phyloP scores from a whole-genome alignment of 2,888 invertebrate species.

The Copidosoma aretas region DNA sequence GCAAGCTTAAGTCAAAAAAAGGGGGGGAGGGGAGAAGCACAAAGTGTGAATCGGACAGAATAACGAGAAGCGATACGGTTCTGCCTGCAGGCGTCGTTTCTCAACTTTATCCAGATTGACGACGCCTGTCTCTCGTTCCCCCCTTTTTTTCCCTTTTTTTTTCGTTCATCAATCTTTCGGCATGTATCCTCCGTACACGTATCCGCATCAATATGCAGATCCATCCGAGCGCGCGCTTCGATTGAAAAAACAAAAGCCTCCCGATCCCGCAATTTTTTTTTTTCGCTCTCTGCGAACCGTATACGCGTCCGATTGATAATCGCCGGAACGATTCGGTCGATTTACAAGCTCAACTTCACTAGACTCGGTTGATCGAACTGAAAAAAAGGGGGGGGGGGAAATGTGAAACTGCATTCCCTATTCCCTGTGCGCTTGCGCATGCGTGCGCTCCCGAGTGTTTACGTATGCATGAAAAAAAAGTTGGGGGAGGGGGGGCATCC shows the following conservation, averaged over 20 bases:
- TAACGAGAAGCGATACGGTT: slow-evolving; percentile 4
- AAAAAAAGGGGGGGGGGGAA: neutral
- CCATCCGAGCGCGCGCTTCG: neutral
- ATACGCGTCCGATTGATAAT: slow-evolving; percentile 7
- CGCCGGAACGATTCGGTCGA: neutral
- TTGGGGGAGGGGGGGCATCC: too few relatives aligned
- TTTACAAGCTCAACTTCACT: neutral
- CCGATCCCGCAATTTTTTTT: neutral
- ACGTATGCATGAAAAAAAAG: too few relatives aligned
- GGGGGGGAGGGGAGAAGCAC: neutral
- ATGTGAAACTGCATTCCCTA: too few relatives aligned
- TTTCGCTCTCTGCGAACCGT: slow-evolving; percentile 2
- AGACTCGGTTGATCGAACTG: neutral
- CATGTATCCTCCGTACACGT: neutral
- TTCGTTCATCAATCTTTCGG: neutral
- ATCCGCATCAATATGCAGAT: neutral
- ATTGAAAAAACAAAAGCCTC: slow-evolving; percentile 19
- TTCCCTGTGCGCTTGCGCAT: too few relatives aligned
- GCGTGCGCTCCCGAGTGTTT: too few relatives aligned
- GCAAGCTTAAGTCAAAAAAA: neutral
- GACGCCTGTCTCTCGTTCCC: neutral
- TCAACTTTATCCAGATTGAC: slow-evolving; percentile 30
- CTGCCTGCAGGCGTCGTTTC: neutral
- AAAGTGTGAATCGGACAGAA: slow-evolving; percentile 25
- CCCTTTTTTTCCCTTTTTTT: slow-evolving; percentile 17